Base-by-base conservation (phyloP, 2,888 invertebrate species). In the Melinaea menophilus region DNA sequence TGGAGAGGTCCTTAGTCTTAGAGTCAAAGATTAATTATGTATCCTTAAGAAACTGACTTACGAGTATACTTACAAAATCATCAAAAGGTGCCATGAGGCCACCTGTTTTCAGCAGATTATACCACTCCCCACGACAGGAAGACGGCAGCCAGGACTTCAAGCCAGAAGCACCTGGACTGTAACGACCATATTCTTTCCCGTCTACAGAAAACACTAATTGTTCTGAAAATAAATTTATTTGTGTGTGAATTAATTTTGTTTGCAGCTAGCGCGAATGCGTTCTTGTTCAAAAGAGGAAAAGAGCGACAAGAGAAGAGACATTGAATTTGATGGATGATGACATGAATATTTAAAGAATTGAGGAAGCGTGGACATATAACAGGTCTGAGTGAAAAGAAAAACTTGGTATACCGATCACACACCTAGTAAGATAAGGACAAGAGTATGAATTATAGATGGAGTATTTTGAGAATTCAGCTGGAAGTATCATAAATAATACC, bases 401-500 rank as follows among this genome's bases (percentile, higher is more conserved):
- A 22, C 22, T 22, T 22, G 22, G 22, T 22, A 22, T 22, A 22
- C 22, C 22, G 22, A 22, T 22, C 22, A 22, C 22, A 22, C 22
- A 22, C 22, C 22, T 22, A 22, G 22, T 22, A 22, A 22, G 22
- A 22, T 22, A 22, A 22, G 22, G 22, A 22, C 22, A 22, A 22
- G 22, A 22, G 22, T 22, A 22, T 22, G 22, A 22, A 22, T 22
- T 22, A 22, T 22, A 22, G 22, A 22, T 22, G 22, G 1, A 12
- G 11, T n/a, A n/a, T 46, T n/a, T n/a, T 11, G 11, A 46, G 12
- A n/a, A 46, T 9, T 46, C 2, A 46, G 46, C 12, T 46, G 12
- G 46, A 13, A 48, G 13, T 11, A 22, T n/a, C 5, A 31, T 4
- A 31, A 13, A 31, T 4, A 31, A 51, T 81, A 93, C 93, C 89